Evolutionary conservation across 2,113 vertebrate species (phyloP).

Genomic region (Indri indri): DNA sequence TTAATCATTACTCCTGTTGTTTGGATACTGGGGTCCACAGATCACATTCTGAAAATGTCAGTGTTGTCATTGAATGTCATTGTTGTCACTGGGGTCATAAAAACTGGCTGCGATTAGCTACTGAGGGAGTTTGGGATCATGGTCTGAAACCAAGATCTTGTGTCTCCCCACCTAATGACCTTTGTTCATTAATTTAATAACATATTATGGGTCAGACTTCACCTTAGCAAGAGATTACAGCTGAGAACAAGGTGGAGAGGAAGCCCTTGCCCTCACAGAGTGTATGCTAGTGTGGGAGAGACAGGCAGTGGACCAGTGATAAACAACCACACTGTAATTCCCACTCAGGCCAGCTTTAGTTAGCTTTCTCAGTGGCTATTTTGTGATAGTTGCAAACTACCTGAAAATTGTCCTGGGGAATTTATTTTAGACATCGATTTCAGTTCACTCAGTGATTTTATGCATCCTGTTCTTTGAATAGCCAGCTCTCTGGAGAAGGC

Average conservation of each 20-base stretch:
- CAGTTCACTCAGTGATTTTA: conserved; percentile 75
- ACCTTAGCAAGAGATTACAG: not conserved
- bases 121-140: not conserved
- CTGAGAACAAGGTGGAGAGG: rapidly evolving
- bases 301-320: too few species aligned
- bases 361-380: conserved; percentile 4
- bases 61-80: not conserved
- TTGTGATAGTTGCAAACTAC: conserved; percentile 46
- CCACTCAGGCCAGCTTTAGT: not conserved
- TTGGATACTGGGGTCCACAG: not conserved
- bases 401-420: conserved; percentile 47
- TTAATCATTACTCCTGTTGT: not conserved
- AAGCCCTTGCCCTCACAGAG: not conserved
- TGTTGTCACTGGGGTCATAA: not conserved
- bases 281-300: too few species aligned
- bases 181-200: not conserved
- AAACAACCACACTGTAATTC: not conserved
- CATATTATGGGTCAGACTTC: not conserved
- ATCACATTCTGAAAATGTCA: not conserved
- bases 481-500: conserved; percentile 73
- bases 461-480: conserved; percentile 79
- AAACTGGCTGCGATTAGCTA: not conserved
- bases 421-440: conserved; percentile 74
- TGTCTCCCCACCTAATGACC: not conserved
- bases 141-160: not conserved